Evolutionary conservation across 2,797 vertebrate species (phyloP).

Genomic region (Mionectes olivaceus): DNA sequence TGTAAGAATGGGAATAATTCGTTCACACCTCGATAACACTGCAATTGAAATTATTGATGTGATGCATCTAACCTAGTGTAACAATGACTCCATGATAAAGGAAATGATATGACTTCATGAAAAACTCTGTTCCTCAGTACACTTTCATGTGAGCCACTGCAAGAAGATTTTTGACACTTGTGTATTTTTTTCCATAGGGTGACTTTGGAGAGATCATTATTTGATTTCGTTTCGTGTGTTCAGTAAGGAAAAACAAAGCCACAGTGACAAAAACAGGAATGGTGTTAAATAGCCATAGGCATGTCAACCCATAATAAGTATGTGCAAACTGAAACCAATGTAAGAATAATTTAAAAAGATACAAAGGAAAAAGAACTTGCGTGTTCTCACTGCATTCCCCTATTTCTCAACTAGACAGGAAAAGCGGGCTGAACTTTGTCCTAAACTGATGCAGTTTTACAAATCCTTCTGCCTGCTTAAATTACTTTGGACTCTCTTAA

Average conservation of each 20-base stretch:
- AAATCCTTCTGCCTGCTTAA: neutral
- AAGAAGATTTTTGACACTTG: neutral
- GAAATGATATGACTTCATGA: neutral
- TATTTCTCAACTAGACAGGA: neutral
- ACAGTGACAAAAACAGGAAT: neutral
- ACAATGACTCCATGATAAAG: neutral
- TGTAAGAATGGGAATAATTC: neutral
- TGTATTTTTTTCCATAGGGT: neutral
- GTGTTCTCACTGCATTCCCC: neutral
- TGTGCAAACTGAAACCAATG: neutral
- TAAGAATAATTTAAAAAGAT: neutral
- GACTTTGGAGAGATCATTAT: neutral
- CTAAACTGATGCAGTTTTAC: neutral
- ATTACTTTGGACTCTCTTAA: neutral
- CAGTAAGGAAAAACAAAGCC: neutral
- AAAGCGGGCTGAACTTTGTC: neutral
- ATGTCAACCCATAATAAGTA: neutral
- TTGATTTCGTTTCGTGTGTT: constrained; percentile 24
- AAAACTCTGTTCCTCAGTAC: neutral
- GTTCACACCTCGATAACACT: neutral
- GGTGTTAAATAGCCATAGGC: neutral
- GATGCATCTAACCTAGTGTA: neutral
- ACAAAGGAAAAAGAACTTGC: neutral
- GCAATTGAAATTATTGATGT: neutral
- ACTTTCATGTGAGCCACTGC: constrained; percentile 10